phyloP scores from a whole-genome alignment of 2,113 vertebrate species.

The Elaphurus davidianus region DNA sequence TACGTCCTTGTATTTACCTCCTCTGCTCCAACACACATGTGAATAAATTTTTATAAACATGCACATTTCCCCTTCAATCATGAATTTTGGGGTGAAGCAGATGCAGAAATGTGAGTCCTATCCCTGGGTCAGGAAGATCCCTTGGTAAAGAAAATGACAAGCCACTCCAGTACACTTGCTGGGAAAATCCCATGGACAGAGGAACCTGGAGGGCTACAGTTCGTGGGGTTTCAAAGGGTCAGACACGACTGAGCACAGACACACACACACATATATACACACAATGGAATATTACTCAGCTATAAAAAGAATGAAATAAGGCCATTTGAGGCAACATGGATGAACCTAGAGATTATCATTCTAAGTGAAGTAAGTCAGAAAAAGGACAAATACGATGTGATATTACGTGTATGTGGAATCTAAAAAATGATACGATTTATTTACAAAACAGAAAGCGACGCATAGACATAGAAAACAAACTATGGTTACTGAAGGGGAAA shows the following conservation, averaged over 20 bases:
- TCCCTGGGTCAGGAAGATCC: too few species aligned
- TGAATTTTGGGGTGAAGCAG: not conserved
- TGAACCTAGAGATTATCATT: not conserved
- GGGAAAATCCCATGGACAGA: too few species aligned
- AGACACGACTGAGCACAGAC: not conserved
- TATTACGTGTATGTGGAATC: not conserved
- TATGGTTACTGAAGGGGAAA: too few species aligned
- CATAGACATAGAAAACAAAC: too few species aligned
- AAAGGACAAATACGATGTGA: not conserved
- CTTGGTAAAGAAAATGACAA: too few species aligned
- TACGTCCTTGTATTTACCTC: not conserved
- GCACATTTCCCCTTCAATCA: not conserved
- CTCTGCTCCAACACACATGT: not conserved
- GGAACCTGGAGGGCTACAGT: not conserved
- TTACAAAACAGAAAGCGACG: not conserved
- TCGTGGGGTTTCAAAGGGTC: not conserved
- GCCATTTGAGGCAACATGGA: not conserved
- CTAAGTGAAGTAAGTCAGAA: not conserved
- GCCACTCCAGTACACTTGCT: too few species aligned
- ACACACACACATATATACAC: not conserved
- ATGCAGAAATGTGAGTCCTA: too few species aligned
- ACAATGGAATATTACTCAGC: not conserved
- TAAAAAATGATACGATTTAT: not conserved
- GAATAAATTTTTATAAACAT: not conserved
- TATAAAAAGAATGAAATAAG: not conserved